phyloP scores from a whole-genome alignment of 2,888 invertebrate genomes.

The Druceiella hillmani region DNA sequence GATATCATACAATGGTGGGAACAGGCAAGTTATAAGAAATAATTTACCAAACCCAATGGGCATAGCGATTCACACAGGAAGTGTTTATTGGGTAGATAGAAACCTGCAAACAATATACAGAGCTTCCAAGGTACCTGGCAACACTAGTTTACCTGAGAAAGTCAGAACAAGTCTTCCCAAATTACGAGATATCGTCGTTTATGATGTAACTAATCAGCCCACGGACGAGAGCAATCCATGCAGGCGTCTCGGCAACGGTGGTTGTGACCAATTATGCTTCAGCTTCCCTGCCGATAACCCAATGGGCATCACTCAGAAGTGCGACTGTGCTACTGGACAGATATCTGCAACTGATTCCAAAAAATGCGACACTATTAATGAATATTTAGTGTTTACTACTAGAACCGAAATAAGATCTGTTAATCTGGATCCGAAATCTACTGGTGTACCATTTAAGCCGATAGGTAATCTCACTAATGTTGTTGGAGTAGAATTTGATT shows the following conservation, averaged over 20 bases:
- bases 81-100: constrained; percentile 93
- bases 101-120: constrained; percentile 81
- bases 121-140: constrained; percentile 72
- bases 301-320: constrained; percentile 57
- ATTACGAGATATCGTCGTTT: constrained; percentile 86
- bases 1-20: constrained; percentile 77
- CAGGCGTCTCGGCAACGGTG: constrained; percentile 66
- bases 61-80: constrained; percentile 76
- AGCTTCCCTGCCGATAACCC: constrained; percentile 70
- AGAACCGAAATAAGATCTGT: constrained; percentile 90
- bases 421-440: constrained; percentile 78
- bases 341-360: constrained; percentile 58
- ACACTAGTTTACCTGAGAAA: constrained; percentile 62
- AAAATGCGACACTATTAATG: constrained; percentile 77
- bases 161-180: constrained; percentile 80
- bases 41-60: constrained; percentile 94
- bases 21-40: constrained; percentile 74
- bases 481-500: constrained; percentile 94
- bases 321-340: constrained; percentile 90
- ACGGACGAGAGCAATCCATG: constrained; percentile 78
- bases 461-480: constrained; percentile 85
- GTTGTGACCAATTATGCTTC: constrained; percentile 94
- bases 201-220: constrained; percentile 85
- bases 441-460: constrained; percentile 79
- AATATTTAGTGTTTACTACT: constrained; percentile 91